Percentiles rank a stretch among this genome's conserved stretches.
phyloP scores from a whole-genome alignment of 2,113 vertebrate genomes.

The Pangasianodon gigas region DNA sequence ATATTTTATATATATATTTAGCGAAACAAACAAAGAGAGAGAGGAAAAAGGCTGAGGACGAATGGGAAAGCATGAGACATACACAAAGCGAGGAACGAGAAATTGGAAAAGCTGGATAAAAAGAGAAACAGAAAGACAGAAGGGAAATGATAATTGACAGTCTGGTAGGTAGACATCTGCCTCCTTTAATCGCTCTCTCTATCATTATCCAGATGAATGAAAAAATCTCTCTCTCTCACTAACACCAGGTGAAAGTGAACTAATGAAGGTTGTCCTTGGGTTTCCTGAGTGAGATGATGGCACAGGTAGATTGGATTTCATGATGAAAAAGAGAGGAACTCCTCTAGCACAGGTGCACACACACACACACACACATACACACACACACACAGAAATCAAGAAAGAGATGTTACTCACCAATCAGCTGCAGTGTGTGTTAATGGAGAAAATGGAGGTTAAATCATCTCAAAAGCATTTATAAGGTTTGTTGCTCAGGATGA shows the following conservation, averaged over 20 bases:
- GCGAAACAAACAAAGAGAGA: neutral
- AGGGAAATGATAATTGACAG: conserved; percentile 20
- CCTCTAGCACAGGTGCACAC: neutral
- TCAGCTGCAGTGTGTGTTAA: neutral
- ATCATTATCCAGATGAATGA: neutral
- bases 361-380: neutral
- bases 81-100: neutral
- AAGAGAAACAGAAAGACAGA: neutral
- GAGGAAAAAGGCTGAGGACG: neutral
- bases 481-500: neutral
- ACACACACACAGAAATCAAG: neutral
- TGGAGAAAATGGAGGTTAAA: neutral
- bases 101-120: neutral
- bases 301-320: conserved; percentile 31
- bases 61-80: neutral
- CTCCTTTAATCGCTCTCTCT: neutral
- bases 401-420: neutral
- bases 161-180: conserved; percentile 15
- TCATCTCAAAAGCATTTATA: neutral
- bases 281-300: conserved; percentile 25
- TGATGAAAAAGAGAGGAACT: neutral
- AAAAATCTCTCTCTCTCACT: neutral
- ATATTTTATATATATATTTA: too few species aligned
- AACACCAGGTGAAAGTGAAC: conserved; percentile 38
- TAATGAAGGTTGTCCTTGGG: conserved; percentile 45